Conservation (phyloP, 2,888 invertebrate species). For the Dicyrtoma fusca region DNA sequence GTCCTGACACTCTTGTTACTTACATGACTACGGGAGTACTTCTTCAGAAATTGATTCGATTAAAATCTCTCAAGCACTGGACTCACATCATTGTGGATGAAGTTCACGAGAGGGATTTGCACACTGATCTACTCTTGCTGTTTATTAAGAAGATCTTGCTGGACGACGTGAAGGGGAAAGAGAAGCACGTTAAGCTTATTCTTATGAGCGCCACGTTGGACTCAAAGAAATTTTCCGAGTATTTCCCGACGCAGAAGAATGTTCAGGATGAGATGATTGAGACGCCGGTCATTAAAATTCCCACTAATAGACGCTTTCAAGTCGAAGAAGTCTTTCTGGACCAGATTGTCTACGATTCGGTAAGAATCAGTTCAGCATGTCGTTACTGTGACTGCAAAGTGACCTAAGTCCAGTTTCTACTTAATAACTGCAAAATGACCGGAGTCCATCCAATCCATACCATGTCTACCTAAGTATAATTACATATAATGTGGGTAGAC, state of each 20-base stretch:
- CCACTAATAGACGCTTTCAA: constrained; percentile 30
- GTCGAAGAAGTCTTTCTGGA: constrained; percentile 51
- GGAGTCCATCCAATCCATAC: too few relatives aligned
- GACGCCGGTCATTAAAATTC: constrained; percentile 51
- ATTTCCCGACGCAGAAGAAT: constrained; percentile 61
- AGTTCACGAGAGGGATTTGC: constrained; percentile 89
- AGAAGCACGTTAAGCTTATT: constrained; percentile 70
- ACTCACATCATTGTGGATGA: constrained; percentile 93
- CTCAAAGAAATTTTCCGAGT: constrained; percentile 70
- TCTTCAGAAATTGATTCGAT: constrained; percentile 73
- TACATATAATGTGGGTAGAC: too few relatives aligned
- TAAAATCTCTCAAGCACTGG: constrained; percentile 73
- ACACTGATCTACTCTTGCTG: constrained; percentile 87
- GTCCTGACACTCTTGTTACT: constrained; percentile 73
- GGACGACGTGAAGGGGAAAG: constrained; percentile 64
- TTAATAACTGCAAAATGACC: too few relatives aligned
- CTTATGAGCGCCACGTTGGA: constrained; percentile 95
- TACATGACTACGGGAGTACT: constrained; percentile 90
- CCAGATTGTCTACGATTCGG: constrained; percentile 36
- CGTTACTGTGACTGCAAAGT: too few relatives aligned
- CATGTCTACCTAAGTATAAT: too few relatives aligned
- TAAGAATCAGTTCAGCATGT: too few relatives aligned
- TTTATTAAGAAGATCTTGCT: constrained; percentile 72
- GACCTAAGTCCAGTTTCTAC: too few relatives aligned
- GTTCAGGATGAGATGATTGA: constrained; percentile 27